Conservation (phyloP, 2,113 vertebrate genomes). For the Cichladusa arquata region DNA sequence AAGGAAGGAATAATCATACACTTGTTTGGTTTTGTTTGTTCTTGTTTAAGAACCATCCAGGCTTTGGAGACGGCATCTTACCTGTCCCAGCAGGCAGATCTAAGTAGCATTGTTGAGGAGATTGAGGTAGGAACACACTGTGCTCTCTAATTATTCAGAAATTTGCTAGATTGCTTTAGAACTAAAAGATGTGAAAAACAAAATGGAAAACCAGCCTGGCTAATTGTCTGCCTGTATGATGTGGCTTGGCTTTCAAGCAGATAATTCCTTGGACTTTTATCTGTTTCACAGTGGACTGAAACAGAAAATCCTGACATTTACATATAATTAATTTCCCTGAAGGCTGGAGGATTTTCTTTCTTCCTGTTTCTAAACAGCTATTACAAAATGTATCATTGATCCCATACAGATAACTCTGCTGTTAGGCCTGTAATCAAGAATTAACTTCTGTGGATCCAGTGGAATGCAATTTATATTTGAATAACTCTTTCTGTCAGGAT, state of each 20-base stretch:
- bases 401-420: not conserved
- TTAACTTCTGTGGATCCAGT: not conserved
- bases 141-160: not conserved
- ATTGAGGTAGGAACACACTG: constrained; percentile 84
- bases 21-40: not conserved
- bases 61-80: constrained; percentile 90
- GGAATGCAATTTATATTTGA: not conserved
- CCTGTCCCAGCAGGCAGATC: constrained; percentile 91
- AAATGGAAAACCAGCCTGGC: not conserved
- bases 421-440: too few relatives aligned
- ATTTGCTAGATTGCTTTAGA: not conserved
- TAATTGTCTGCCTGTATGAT: not conserved
- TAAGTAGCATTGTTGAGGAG: constrained; percentile 91
- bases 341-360: not conserved
- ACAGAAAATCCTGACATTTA: not conserved
- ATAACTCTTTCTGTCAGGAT: constrained; percentile 76
- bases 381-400: not conserved
- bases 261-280: not conserved
- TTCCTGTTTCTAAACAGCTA: not conserved
- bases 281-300: not conserved
- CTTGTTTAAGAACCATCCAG: constrained; percentile 82
- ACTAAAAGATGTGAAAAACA: not conserved
- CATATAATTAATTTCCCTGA: not conserved
- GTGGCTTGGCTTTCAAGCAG: not conserved
- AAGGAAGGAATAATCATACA: not conserved